A percentile compares a stretch with the other conserved stretches of the same genome.
phyloP scores from a whole-genome alignment of 2,888 invertebrate genomes.

The Andrena bicolor region DNA sequence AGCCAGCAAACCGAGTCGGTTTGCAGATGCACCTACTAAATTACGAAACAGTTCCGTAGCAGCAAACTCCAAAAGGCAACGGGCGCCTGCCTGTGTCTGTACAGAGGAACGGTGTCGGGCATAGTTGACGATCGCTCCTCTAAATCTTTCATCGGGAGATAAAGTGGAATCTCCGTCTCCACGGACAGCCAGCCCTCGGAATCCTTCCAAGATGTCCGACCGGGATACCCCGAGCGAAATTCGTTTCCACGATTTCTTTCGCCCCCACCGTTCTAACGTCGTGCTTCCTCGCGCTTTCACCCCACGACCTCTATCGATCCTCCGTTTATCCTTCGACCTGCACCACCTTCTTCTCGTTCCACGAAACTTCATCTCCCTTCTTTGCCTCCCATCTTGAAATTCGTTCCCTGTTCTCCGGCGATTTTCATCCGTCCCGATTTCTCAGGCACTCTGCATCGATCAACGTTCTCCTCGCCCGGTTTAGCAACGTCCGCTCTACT shows the following conservation, averaged over 20 bases:
- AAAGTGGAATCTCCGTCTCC: constrained; percentile 59
- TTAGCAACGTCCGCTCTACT: too few relatives aligned
- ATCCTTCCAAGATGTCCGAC: constrained; percentile 41
- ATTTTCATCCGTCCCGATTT: constrained; percentile 36
- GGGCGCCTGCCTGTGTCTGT: constrained; percentile 9
- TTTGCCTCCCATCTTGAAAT: constrained; percentile 10
- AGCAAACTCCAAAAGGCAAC: constrained; percentile 38
- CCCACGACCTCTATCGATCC: constrained; percentile 47
- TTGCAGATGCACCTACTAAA: constrained; percentile 48
- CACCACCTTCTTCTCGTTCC: constrained; percentile 21
- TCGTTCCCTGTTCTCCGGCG: not conserved
- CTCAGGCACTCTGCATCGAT: constrained; percentile 16
- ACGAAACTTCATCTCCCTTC: constrained; percentile 31
- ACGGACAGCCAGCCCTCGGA: constrained; percentile 43
- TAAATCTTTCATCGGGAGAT: constrained; percentile 68
- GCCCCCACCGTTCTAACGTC: not conserved
- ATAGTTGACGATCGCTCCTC: constrained; percentile 53
- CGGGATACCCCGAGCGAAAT: constrained; percentile 47
- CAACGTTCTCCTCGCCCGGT: constrained; percentile 4
- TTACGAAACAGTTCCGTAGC: constrained; percentile 48
- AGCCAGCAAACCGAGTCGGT: constrained; percentile 12
- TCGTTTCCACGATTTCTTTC: constrained; percentile 38
- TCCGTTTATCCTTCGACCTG: constrained; percentile 32
- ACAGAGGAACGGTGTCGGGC: not conserved
- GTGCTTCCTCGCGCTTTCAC: constrained; percentile 16